Conservation (phyloP, 2,113 vertebrate species). For the Hemiscyllium ocellatum region DNA sequence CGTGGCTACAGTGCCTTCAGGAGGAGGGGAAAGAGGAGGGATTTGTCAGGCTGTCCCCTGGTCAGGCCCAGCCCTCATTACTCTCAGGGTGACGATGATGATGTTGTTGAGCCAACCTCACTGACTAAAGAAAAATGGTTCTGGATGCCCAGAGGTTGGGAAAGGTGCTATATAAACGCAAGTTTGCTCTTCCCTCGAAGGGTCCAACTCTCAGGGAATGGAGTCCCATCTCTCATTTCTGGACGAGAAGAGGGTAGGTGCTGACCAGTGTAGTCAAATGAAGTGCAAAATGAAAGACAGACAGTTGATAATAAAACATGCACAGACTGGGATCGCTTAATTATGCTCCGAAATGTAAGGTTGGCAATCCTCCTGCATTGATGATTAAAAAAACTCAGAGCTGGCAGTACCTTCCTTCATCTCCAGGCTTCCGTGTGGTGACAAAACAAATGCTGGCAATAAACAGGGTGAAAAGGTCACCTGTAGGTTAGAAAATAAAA, state of each 20-base stretch:
- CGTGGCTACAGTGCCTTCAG: neutral
- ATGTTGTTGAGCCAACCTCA: neutral
- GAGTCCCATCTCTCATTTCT: neutral
- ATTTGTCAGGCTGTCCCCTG: neutral
- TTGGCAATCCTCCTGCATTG: neutral
- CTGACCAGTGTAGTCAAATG: neutral
- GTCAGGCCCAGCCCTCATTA: neutral
- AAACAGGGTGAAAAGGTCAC: slow-evolving; percentile 30
- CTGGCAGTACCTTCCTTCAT: too few species aligned
- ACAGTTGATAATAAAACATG: neutral
- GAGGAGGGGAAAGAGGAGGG: neutral
- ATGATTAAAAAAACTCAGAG: neutral
- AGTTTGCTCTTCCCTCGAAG: neutral
- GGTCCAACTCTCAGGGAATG: neutral
- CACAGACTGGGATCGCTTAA: neutral
- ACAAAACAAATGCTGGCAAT: neutral
- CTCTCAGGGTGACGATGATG: too few species aligned
- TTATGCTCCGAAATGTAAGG: neutral
- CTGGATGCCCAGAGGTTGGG: neutral
- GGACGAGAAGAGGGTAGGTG: neutral
- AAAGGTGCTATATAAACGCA: neutral
- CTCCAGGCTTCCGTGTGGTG: neutral
- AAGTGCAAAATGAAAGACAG: neutral
- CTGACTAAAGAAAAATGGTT: neutral
- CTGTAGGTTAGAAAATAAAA: neutral